Evolutionary conservation across 2,797 vertebrate species (phyloP), one percentile per base, ranked within the genome.

Genomic region (Acanthurus lineatus): DNA sequence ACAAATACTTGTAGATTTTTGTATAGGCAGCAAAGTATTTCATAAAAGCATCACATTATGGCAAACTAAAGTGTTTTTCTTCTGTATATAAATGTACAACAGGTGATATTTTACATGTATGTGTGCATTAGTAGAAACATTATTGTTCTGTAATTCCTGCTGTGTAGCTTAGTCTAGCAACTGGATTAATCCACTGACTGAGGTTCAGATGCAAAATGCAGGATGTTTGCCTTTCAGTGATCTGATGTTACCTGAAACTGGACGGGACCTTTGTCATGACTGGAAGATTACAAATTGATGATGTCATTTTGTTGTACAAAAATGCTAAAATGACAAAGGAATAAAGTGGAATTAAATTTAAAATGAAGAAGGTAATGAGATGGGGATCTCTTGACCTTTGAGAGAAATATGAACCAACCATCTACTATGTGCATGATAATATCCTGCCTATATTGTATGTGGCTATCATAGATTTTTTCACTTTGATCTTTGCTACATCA

Each of bases 401-500:
- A 53, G 35, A 45, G 32, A 78, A 47, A 66, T 60, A 14, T 59
- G 15, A 81, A 51, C 8, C 48, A 83, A 72, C 49, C 47, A 32
- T 68, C 47, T 75, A 52, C 54, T 85, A 88, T 86, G 54, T 93
- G 93, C 92, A 94, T 94, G 93, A 76, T 74, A 65, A 86, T 73
- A 72, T 86, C 70, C 71, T 69, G 88, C 87, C 87, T 87, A 47
- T 81, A 78, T 35, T 84, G 49, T 88, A 73, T 86, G 88, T 91
- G 84, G 73, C 83, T 67, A 67, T 77, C 76, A 87, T 86, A 73
- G 77, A 82, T 67, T 88, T 92, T 94, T 93, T 91, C 83, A 92
- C 86, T 89, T 89, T 87, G 72, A 82, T 86, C 88, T 91, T 95
- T 94, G 87, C 83, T 91, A 89, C 86, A 88, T 87, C 76, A 85